Percentiles rank a stretch among this genome's conserved stretches.
These are phyloP conservation scores for Glyptemys insculpta DNA, from an alignment of 2,797 vertebrate species.

Conservation along the genomic window DNA sequence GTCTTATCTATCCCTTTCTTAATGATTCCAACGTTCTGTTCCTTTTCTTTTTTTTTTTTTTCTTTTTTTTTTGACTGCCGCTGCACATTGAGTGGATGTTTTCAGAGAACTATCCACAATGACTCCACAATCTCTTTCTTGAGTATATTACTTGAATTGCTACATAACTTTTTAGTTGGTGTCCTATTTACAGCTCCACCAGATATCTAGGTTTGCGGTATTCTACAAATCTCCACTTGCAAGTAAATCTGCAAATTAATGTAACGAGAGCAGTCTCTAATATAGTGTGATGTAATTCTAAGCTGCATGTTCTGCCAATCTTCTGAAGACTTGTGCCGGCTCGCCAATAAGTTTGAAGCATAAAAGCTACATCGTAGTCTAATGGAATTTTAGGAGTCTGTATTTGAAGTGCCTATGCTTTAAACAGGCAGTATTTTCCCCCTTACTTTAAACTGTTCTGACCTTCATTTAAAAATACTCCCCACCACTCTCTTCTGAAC, in stretches of 20 bases:
- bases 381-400: too few species aligned
- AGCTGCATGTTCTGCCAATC: fast-evolving
- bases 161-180: not conserved
- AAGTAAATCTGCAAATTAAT: not conserved
- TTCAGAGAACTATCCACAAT: too few species aligned
- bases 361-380: not conserved
- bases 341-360: not conserved
- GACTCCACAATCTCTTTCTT: too few species aligned
- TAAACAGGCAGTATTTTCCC: not conserved
- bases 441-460: not conserved
- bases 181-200: not conserved
- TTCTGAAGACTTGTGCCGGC: not conserved
- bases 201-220: not conserved
- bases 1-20: too few species aligned
- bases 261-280: not conserved
- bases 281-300: not conserved
- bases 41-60: too few species aligned
- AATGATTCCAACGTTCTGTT: too few species aligned
- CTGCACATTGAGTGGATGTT: too few species aligned
- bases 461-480: not conserved
- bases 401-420: not conserved
- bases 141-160: not conserved
- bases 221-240: not conserved
- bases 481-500: not conserved
- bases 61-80: too few species aligned